Evolutionary conservation across 2,797 vertebrate genomes (phyloP).

Genomic region (Chelmon rostratus): DNA sequence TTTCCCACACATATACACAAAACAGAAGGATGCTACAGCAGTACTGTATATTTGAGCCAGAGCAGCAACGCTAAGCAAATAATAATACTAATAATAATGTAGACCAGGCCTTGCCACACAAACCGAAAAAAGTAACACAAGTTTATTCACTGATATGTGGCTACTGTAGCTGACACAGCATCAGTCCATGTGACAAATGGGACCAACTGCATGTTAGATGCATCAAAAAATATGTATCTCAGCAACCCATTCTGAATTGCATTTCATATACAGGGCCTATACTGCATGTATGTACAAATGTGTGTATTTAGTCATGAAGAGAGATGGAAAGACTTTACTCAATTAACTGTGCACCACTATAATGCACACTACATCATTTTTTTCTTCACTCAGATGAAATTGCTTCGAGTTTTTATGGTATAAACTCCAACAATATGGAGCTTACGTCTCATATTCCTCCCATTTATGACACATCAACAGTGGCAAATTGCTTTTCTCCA

Average conservation of each 20-base stretch:
- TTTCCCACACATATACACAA: too few relatives aligned
- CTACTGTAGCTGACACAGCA: slow-evolving; percentile 6
- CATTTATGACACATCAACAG: slow-evolving; percentile 27
- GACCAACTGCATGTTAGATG: background rate
- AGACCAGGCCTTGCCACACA: background rate
- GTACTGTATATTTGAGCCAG: background rate
- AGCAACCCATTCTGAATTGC: background rate
- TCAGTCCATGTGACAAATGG: slow-evolving; percentile 2
- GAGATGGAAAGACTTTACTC: background rate
- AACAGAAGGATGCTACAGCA: background rate
- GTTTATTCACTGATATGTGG: slow-evolving; percentile 3
- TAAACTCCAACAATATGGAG: slow-evolving; percentile 8
- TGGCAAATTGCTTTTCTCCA: slow-evolving; percentile 40
- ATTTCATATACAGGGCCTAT: background rate
- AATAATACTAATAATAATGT: too few relatives aligned
- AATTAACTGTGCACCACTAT: background rate
- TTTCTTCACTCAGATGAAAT: slow-evolving; percentile 3
- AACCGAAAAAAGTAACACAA: background rate
- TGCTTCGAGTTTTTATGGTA: slow-evolving; percentile 3
- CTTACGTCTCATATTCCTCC: slow-evolving; percentile 20
- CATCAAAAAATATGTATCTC: background rate
- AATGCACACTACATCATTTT: background rate
- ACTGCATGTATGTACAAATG: background rate
- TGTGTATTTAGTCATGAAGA: background rate
- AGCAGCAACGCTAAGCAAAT: background rate